Evolutionary conservation across 1,140 invertebrate genomes (phyloP).

Genomic region (Belonocnema kinseyi): DNA sequence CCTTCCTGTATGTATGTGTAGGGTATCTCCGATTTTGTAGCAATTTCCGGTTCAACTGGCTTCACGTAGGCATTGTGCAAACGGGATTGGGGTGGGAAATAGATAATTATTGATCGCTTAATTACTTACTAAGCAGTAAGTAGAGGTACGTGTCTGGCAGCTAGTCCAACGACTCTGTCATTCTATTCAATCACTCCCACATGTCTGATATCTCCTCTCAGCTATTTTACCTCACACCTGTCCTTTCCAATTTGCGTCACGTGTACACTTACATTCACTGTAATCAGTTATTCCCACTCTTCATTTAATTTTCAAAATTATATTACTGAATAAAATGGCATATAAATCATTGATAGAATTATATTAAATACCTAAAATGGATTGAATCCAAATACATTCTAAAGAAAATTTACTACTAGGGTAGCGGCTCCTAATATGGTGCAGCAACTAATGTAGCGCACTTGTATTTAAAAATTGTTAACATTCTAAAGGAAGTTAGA

Average conservation of each 20-base stretch:
- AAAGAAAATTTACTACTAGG: too few species aligned
- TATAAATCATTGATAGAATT: too few species aligned
- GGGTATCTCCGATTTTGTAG: constrained; percentile 52
- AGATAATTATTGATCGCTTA: constrained; percentile 60
- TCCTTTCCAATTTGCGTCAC: not conserved
- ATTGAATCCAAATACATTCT: too few species aligned
- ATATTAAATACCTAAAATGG: too few species aligned
- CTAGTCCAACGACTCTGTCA: constrained; percentile 22
- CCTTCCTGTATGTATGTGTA: constrained; percentile 21
- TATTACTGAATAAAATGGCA: too few species aligned
- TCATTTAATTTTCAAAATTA: not conserved
- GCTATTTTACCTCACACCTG: constrained; percentile 3
- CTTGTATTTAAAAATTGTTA: too few species aligned
- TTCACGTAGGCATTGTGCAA: constrained; percentile 53
- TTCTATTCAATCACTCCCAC: constrained; percentile 4
- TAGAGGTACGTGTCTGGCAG: constrained; percentile 12
- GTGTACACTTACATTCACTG: not conserved
- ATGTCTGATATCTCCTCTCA: constrained; percentile 8
- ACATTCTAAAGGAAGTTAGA: too few species aligned
- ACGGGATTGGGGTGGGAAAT: constrained; percentile 48
- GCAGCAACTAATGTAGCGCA: too few species aligned
- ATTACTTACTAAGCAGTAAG: constrained; percentile 52
- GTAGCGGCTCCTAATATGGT: too few species aligned
- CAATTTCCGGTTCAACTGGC: constrained; percentile 57
- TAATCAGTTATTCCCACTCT: not conserved